phyloP scores from a whole-genome alignment of 1,140 invertebrate species.

The Homalodisca vitripennis region DNA sequence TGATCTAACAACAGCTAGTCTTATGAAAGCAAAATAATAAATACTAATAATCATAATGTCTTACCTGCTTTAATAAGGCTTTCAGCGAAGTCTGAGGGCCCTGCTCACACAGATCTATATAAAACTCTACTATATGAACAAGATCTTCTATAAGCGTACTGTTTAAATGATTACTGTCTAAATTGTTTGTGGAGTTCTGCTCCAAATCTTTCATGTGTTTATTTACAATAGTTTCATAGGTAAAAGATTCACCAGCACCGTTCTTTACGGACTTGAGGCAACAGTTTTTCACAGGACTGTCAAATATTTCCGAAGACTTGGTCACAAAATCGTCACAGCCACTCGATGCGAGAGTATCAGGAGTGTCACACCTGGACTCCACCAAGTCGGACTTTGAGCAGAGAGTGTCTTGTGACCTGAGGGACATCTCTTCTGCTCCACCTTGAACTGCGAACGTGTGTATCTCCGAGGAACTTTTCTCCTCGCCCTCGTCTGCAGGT shows the following conservation, averaged over 20 bases:
- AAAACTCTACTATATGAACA: conserved; percentile 22
- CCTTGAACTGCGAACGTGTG: conserved; percentile 53
- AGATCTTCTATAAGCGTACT: conserved; percentile 25
- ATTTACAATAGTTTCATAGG: conserved; percentile 23
- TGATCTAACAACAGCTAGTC: too few species aligned
- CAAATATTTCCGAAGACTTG: conserved; percentile 12
- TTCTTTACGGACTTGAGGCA: not conserved
- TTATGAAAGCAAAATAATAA: too few species aligned
- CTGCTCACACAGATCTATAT: conserved; percentile 24
- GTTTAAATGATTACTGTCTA: not conserved
- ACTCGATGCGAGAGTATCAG: conserved; percentile 6
- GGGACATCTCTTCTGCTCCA: conserved; percentile 51
- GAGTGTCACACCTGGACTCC: conserved; percentile 25
- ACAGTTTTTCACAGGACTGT: conserved; percentile 24
- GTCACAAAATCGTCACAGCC: conserved; percentile 17
- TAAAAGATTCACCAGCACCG: conserved; percentile 5
- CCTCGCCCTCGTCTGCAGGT: not conserved
- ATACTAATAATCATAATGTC: not conserved
- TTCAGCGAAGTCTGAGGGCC: conserved; percentile 21
- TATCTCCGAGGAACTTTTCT: conserved; percentile 43
- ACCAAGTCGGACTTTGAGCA: conserved; percentile 17
- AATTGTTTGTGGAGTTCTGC: not conserved
- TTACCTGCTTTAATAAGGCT: conserved; percentile 31
- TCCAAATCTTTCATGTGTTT: conserved; percentile 25
- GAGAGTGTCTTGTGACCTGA: conserved; percentile 39